Evolutionary conservation across 2,113 vertebrate species (phyloP).

Genomic region (Brachyistius frenatus): DNA sequence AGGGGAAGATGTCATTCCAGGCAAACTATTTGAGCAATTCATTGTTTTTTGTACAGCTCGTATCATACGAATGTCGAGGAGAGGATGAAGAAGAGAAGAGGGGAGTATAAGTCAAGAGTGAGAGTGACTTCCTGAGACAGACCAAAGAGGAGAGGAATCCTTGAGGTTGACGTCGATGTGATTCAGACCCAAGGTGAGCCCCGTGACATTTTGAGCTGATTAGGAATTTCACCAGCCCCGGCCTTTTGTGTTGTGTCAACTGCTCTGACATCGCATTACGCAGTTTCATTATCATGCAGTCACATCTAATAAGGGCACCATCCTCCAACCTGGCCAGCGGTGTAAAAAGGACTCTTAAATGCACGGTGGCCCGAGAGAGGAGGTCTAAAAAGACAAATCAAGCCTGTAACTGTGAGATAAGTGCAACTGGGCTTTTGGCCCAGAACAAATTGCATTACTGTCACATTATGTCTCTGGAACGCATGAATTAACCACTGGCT

Average conservation of each 20-base stretch:
- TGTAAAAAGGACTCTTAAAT: conserved; percentile 64
- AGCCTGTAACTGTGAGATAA: conserved; percentile 75
- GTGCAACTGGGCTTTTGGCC: conserved; percentile 79
- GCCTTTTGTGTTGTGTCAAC: conserved; percentile 81
- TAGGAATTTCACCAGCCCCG: conserved; percentile 78
- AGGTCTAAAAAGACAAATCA: conserved; percentile 70
- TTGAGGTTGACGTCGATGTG: conserved; percentile 67
- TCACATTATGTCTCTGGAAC: conserved; percentile 80
- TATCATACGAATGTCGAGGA: conserved; percentile 21
- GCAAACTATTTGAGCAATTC: not conserved
- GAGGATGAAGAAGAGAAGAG: not conserved
- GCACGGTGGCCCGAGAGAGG: conserved; percentile 62
- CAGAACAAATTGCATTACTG: conserved; percentile 83
- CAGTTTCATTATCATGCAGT: conserved; percentile 83
- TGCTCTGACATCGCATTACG: conserved; percentile 80
- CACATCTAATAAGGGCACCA: conserved; percentile 76
- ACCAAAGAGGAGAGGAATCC: conserved; percentile 56
- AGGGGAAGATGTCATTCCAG: too few relatives aligned
- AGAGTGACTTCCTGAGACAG: conserved; percentile 43
- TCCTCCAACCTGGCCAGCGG: conserved; percentile 65
- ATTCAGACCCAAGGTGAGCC: conserved; percentile 77
- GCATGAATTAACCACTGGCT: conserved; percentile 79
- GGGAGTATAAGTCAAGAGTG: conserved; percentile 33
- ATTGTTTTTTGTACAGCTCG: conserved; percentile 8
- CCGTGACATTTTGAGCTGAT: conserved; percentile 83